Evolutionary conservation across 2,113 vertebrate species (phyloP), one percentile per base, ranked within the genome.

Genomic region (Crocuta crocuta): DNA sequence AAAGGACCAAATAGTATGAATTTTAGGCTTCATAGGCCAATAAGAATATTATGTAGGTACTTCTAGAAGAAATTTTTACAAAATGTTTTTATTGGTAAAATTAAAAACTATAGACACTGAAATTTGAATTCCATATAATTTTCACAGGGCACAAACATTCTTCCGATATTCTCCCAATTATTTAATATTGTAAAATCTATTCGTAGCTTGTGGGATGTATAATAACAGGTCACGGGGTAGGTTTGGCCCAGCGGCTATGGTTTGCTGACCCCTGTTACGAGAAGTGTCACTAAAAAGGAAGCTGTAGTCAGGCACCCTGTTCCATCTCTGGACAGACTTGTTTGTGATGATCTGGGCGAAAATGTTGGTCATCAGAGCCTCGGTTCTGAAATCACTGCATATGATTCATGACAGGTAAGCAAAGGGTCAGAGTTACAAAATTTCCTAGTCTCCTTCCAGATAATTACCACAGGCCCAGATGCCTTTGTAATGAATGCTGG

Each of bases 381-480:
- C 43, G 2, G 35, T 19, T 84, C 33, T 31, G 8, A 50, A 74
- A 78, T 58, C 82, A 83, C 0, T 23, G 68, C 45, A 81, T 39
- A 23, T 10, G 24, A 89, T 66, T 93, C 84, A 1, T n/a, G 65
- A 58, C 2, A 24, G 65, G 45, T 73, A 74, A 74, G n/a, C 80
- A 79, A 43, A 78, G 48, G 9, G 70, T 81, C 10, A 8, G 71
- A 68, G 82, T 68, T 35, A n/a, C 7, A 87, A 94, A 53, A 84
- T 89, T 93, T 80, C 92, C 65, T 88, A 76, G 63, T 70, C 68
- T 88, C 74, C 71, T 96, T 96, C 48, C 53, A 81, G 68, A 26
- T 95, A 45, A 92, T 83, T 48, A 81, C 81, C 12, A 35, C 33
- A 70, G 87, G 61, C 76, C 84, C 88, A 81, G 17, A 33, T 31